phyloP scores from a whole-genome alignment of 2,797 vertebrate species.

The Ficedula albicollis region DNA sequence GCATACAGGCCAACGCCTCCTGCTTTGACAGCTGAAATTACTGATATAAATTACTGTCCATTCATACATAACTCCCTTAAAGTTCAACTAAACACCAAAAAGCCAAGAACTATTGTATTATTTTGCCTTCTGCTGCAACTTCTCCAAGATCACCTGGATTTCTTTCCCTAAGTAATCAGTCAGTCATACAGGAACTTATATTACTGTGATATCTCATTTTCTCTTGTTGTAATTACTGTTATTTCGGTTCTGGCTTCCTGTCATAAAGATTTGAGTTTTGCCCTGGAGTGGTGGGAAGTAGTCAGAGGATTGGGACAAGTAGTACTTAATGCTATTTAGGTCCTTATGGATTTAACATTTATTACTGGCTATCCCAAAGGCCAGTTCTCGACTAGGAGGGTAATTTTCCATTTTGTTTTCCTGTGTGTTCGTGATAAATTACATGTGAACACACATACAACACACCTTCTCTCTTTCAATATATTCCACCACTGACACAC shows the following conservation, averaged over 20 bases:
- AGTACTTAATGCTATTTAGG: not conserved
- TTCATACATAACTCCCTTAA: not conserved
- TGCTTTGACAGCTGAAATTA: not conserved
- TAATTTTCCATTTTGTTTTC: not conserved
- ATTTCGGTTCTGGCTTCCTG: not conserved
- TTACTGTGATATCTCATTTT: not conserved
- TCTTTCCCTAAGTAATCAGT: not conserved
- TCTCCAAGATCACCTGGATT: not conserved
- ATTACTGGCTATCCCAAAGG: not conserved
- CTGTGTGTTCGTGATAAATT: not conserved
- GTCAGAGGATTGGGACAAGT: not conserved
- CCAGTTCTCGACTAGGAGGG: not conserved
- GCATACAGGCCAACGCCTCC: not conserved
- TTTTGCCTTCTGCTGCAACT: not conserved
- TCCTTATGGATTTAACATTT: not conserved
- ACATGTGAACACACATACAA: not conserved
- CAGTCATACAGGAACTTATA: not conserved
- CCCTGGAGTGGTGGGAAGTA: not conserved
- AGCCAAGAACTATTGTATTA: not conserved
- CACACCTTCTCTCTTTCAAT: not conserved
- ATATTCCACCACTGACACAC: not conserved
- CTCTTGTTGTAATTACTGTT: not conserved
- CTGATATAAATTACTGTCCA: not conserved
- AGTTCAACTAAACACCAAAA: not conserved
- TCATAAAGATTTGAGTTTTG: not conserved